phyloP scores from a whole-genome alignment of 30 jellyfish, hydroid and myxozoan genomes.

The Rhopilema esculentum region DNA sequence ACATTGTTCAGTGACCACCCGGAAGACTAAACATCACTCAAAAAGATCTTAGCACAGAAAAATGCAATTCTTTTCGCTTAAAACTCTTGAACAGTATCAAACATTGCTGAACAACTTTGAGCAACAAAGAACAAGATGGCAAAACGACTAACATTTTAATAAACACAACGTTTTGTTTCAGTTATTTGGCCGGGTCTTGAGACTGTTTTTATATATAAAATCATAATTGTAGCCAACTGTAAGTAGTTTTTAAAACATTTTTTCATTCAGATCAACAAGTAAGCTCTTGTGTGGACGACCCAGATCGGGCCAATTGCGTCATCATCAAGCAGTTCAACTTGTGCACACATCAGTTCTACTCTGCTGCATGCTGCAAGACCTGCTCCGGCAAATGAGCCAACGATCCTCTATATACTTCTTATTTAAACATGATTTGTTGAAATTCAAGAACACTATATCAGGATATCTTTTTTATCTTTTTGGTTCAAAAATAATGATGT shows the following conservation, averaged over 20 bases:
- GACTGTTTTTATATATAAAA: not conserved
- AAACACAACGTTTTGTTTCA: not conserved
- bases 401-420: too few species aligned
- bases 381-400: constrained; percentile 57
- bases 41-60: too few species aligned
- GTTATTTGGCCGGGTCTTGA: not conserved
- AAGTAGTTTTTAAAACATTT: not conserved
- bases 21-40: too few species aligned
- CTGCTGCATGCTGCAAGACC: constrained; percentile 75
- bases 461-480: too few species aligned
- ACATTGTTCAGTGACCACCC: too few species aligned
- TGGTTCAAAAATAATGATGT: too few species aligned
- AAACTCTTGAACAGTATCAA: too few species aligned
- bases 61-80: too few species aligned
- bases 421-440: not conserved
- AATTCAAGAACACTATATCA: not conserved
- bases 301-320: constrained; percentile 60
- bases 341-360: constrained; percentile 61
- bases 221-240: not conserved
- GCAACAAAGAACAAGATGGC: not conserved
- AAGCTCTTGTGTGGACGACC: constrained; percentile 58
- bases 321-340: constrained; percentile 42
- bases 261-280: not conserved
- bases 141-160: not conserved
- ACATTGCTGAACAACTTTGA: too few species aligned